Evolutionary conservation across 2,888 invertebrate species (phyloP).

Genomic region (Apotomis turbidana): DNA sequence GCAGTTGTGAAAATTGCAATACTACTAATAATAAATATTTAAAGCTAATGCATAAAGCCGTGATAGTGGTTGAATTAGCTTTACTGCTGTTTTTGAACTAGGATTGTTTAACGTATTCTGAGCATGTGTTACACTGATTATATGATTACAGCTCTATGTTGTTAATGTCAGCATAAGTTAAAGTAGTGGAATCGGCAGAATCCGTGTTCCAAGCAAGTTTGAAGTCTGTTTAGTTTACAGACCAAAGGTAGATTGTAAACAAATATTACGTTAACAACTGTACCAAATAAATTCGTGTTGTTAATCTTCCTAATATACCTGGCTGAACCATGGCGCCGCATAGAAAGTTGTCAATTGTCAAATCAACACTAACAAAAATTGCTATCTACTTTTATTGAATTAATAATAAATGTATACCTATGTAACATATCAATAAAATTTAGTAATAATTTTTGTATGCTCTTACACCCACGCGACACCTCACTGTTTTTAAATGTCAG

Average conservation of each 20-base stretch:
- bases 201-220: neutral
- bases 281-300: constrained; percentile 38
- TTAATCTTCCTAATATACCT: too few species aligned
- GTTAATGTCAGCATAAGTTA: neutral
- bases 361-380: too few species aligned
- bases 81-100: neutral
- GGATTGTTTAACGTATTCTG: neutral
- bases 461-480: too few species aligned
- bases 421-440: too few species aligned
- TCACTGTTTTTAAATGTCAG: too few species aligned
- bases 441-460: too few species aligned
- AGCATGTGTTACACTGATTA: neutral
- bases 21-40: neutral
- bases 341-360: too few species aligned
- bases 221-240: neutral
- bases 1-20: neutral
- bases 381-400: too few species aligned
- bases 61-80: too few species aligned
- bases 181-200: neutral
- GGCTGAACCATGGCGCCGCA: too few species aligned
- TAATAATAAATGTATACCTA: too few species aligned
- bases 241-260: neutral
- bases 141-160: neutral
- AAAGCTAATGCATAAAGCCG: too few species aligned
- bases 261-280: neutral